phyloP scores from a whole-genome alignment of 1,140 invertebrate species.

The Archegozetes longisetosus region DNA sequence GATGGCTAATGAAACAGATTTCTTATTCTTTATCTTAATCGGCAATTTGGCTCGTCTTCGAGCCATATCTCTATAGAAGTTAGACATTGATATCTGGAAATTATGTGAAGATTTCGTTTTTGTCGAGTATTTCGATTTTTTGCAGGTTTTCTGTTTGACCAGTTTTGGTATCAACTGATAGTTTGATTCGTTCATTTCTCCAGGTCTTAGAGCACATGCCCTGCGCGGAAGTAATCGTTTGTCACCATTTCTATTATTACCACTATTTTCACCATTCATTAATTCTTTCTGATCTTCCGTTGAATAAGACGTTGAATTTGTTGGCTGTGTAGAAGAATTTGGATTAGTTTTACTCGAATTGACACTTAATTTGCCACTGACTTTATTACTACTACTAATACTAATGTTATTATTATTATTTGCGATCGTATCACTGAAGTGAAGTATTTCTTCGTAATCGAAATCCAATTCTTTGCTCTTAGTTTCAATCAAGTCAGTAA shows the following conservation, averaged over 20 bases:
- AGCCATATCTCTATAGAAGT: not conserved
- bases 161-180: not conserved
- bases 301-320: not conserved
- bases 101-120: not conserved
- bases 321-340: not conserved
- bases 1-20: not conserved
- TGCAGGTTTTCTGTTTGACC: not conserved
- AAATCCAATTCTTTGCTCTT: constrained; percentile 17
- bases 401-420: not conserved
- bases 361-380: not conserved
- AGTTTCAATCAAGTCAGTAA: constrained; percentile 16
- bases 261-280: not conserved
- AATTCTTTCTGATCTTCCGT: not conserved
- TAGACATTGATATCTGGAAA: not conserved
- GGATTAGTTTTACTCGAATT: not conserved
- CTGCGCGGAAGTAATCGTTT: not conserved
- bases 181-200: not conserved
- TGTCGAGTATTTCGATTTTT: not conserved
- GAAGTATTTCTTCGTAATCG: constrained; percentile 9
- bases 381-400: not conserved
- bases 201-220: not conserved
- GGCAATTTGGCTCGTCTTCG: not conserved
- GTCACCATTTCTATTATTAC: not conserved
- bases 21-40: not conserved
- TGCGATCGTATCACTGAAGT: no score